A percentile compares a stretch with the other conserved stretches of the same genome.
These are phyloP conservation scores for Gymnorhina tibicen DNA, from an alignment of 2,113 vertebrate genomes.

Conservation along the genomic window DNA sequence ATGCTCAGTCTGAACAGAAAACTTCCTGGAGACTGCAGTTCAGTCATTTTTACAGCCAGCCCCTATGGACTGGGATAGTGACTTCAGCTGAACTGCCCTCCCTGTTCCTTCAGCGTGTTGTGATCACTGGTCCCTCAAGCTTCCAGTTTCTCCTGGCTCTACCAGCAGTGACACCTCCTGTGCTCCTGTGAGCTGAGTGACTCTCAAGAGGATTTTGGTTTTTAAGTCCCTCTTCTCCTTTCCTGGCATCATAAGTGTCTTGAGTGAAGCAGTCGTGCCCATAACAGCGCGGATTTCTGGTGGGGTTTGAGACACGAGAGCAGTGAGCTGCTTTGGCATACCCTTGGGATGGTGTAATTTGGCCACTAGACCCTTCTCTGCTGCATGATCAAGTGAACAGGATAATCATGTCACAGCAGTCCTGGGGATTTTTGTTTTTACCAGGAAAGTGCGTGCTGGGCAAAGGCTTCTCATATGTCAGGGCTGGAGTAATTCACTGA, in stretches of 20 bases:
- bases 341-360: not conserved
- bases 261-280: not conserved
- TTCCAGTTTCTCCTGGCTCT: not conserved
- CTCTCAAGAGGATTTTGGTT: not conserved
- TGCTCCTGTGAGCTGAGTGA: not conserved
- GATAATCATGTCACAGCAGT: not conserved
- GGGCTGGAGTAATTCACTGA: not conserved
- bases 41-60: not conserved
- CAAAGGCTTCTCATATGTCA: rapidly evolving
- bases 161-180: not conserved
- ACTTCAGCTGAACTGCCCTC: not conserved
- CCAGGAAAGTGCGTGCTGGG: not conserved
- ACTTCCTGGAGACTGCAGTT: not conserved
- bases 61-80: not conserved
- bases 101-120: not conserved
- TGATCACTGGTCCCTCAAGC: not conserved
- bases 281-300: not conserved
- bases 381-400: not conserved
- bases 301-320: not conserved
- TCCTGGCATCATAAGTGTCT: not conserved
- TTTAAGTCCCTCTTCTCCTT: not conserved
- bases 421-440: not conserved
- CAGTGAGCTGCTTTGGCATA: not conserved
- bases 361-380: not conserved
- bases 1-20: not conserved